Evolutionary conservation across 2,113 vertebrate genomes (phyloP).

Genomic region (Bos indicus): DNA sequence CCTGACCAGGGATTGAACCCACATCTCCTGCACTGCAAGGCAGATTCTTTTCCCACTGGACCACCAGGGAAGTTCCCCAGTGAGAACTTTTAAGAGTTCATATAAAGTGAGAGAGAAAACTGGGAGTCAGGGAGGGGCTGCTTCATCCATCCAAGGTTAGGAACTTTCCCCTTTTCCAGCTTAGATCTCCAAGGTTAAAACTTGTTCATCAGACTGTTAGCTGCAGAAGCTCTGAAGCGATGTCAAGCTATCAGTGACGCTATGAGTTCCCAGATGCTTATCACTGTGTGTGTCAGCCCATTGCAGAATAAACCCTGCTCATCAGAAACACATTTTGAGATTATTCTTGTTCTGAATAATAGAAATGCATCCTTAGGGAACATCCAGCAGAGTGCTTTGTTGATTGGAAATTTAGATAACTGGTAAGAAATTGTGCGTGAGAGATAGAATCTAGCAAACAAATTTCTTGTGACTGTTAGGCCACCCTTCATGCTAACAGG

Average conservation of each 20-base stretch:
- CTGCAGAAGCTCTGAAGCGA: neutral
- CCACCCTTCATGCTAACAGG: constrained; percentile 50
- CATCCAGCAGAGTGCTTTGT: neutral
- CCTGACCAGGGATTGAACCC: neutral
- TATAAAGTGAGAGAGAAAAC: constrained; percentile 5
- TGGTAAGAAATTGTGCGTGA: neutral
- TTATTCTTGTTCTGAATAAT: neutral
- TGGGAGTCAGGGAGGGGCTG: neutral
- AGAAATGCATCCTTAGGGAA: neutral
- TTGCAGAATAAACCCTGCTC: neutral
- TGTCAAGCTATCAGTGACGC: neutral
- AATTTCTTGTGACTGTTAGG: neutral
- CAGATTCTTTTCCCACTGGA: neutral
- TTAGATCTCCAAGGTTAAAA: neutral
- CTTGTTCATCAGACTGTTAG: neutral
- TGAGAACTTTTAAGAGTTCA: constrained; percentile 26
- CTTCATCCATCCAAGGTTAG: neutral
- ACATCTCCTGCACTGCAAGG: neutral
- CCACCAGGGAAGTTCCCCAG: accelerated
- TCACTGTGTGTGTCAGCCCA: neutral
- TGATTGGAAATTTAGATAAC: constrained; percentile 29
- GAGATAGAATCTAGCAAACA: neutral
- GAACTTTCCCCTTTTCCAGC: neutral
- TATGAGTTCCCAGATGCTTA: neutral
- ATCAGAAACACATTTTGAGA: neutral